Evolutionary conservation across 2,888 invertebrate species (phyloP), one percentile per base, ranked within the genome.

Genomic region (Agrilus biguttatus): DNA sequence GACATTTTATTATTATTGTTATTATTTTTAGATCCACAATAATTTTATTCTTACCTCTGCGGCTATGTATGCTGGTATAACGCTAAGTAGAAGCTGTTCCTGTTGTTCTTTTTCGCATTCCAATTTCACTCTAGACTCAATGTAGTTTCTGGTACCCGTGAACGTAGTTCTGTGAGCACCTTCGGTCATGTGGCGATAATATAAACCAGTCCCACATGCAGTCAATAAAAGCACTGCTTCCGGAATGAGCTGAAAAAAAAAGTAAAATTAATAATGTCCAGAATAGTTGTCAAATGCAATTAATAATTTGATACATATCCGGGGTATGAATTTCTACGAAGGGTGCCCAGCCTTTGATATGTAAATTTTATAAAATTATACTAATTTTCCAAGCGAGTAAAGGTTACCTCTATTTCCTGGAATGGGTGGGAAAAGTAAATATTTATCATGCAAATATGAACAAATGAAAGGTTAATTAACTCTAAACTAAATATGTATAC

Each of bases 51-150:
- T 72, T 60, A 88, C 92, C 81, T 92, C 91, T 23, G 89, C 91
- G 12, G 92, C 91, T 49, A 93, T 88, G 60, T 92, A 92, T 12
- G 92, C 92, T 0, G 93, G 93, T 56, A 95, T 92, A 39, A 95
- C 92, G 55, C 91, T 91, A 14, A 93, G 74, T 45, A 95, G 67
- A 47, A 93, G 72, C 58, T 91, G 83, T 64, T 93, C 93, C 66
- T 93, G 93, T 57, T 91, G 91, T 57, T 92, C 90, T 53, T 88
- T 77, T 66, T 93, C 92, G 58, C 89, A 88, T 67, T 92, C 92
- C 49, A 92, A 69, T 67, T 90, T 90, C 46, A 93, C 87, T 45
- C 92, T 73, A 50, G 91, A 90, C 62, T 93, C 91, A 48, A 93
- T 83, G 53, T 90, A 91, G 12, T 84, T 88, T 49, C 87, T 74